Base-by-base conservation (phyloP, 2,113 vertebrate species). In the Varanus komodoensis region DNA sequence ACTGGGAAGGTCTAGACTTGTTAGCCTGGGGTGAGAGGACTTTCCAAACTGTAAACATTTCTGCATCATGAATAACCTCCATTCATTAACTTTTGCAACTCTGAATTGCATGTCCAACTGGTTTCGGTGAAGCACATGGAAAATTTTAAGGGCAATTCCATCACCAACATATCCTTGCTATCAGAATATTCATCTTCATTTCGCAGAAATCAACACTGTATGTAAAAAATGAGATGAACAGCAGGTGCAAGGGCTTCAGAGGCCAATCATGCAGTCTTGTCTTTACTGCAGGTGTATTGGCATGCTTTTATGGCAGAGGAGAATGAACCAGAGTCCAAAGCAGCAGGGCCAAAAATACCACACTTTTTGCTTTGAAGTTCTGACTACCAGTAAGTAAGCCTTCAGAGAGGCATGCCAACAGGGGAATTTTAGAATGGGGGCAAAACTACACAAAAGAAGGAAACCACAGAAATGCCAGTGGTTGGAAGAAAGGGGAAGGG, bases 161-260 rank as follows among this genome's bases (percentile, higher is more conserved):
- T 73, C 57, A 82, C 17, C 34, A 57, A 57, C 15, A 48, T 52
- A 82, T 89, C 9, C 23, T 67, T 34, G 57, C 21, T 44, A 29
- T 81, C 75, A 23, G 29, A n/a, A 48, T 57, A 89, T 19, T 77
- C 12, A 2, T 38, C 38, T 81, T 82, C 29, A n/a, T 34, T 82
- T 68, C 84, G 50, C 38, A 78, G 34, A 89, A 44, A 84, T 84
- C 32, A 85, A 89, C n/a, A 48, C 57, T 57, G 48, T 68, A 64
- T 44, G 21, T 85, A 34, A 38, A 21, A 19, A 61, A 77, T 54
- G 32, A 29, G 29, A 52, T 50, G 48, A 68, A 71, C 32, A 44
- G 14, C 21, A 38, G 38, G 67, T 83, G n/a, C 83, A 50, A 29
- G 67, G 44, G 44, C 14, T 84, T 84, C 82, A 50, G 17, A 15